Base-by-base conservation (phyloP, 2,113 vertebrate species). In the Saccopteryx bilineata region DNA sequence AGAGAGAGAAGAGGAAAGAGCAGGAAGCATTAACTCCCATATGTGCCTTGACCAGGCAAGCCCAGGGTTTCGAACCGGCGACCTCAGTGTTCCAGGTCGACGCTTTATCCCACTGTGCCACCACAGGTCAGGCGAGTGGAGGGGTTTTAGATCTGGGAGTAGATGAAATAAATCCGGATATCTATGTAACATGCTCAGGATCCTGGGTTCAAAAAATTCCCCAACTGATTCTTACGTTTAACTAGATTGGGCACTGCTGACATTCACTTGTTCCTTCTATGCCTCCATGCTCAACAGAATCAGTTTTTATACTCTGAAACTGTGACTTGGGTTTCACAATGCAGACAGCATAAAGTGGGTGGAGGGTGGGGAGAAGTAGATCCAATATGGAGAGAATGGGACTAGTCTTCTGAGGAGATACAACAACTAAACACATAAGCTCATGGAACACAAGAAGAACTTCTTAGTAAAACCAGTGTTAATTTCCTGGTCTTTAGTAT, bases 221-320 rank as follows among this genome's bases (percentile, higher is more conserved):
- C 1, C 21, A 60, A 24, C 12, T 26, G 11, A 90, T 74, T 58
- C 8, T 86, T 21, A 50, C 21, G 7, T 0, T 17, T 60, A 68
- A 28, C 4, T 2, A 2, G 3, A 66, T 74, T 87, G 52, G 11
- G 18, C 26, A 28, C 15, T 5, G 14, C 6, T 17, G 7, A 18
- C 6, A 72, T 83, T 50, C 7, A 61, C 54, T 31, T 66, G 15
- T 78, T 33, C 8, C 11, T 69, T 61, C 7, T 68, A 13, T 58
- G 5, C 5, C 31, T 76, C 9, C 12, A 5, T 1, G 5, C 9
- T 2, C 0, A 10, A 14, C 3, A 56, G 9, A 69, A 63, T 2
- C 21, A 52, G 46, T 39, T 48, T 61, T 89, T 9, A 63, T 18
- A 13, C 0, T 63, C 46, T 74, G n/a, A 78, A 89, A 56, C 68